Percentiles rank a stretch among this genome's conserved stretches.
Evolutionary conservation across 2,797 vertebrate genomes (phyloP).

Genomic region (Gouania willdenowi): DNA sequence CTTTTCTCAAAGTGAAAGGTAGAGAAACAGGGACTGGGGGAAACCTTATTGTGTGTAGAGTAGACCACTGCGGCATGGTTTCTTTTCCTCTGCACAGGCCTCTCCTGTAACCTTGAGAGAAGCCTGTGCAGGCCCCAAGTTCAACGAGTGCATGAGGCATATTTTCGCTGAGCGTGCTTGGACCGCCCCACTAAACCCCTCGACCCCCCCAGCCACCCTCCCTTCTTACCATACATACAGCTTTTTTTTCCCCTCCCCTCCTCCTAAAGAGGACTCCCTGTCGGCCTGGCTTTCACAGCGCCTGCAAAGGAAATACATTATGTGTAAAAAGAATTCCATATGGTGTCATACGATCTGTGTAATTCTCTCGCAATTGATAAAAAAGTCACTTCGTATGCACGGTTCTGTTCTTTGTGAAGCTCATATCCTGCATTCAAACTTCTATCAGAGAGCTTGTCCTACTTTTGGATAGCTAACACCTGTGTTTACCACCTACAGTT

Average conservation of each 20-base stretch:
- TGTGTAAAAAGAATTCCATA: slow-evolving; percentile 82
- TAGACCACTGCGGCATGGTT: slow-evolving; percentile 44
- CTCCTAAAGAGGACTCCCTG: slow-evolving; percentile 77
- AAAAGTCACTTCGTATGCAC: slow-evolving; percentile 57
- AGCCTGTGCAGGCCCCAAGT: slow-evolving; percentile 78
- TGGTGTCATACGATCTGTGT: slow-evolving; percentile 77
- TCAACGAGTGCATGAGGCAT: slow-evolving; percentile 83
- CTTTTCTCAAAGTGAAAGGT: background rate
- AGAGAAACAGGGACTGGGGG: background rate
- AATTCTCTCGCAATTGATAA: slow-evolving; percentile 72
- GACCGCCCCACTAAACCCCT: slow-evolving; percentile 75
- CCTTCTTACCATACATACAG: slow-evolving; percentile 61
- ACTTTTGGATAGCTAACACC: too few species aligned
- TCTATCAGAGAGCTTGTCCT: background rate
- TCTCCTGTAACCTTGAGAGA: slow-evolving; percentile 80
- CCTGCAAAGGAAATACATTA: slow-evolving; percentile 79
- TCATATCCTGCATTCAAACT: slow-evolving; percentile 23
- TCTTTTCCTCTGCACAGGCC: slow-evolving; percentile 56
- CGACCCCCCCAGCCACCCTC: slow-evolving; percentile 25
- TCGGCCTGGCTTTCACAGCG: slow-evolving; percentile 70
- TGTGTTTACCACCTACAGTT: too few species aligned
- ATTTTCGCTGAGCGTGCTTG: slow-evolving; percentile 78
- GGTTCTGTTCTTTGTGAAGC: slow-evolving; percentile 55
- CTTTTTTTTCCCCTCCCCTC: slow-evolving; percentile 39
- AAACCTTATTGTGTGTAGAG: slow-evolving; percentile 42